These are phyloP conservation scores for Eristalis pertinax DNA, from an alignment of 2,888 invertebrate genomes.

Conservation along the genomic window DNA sequence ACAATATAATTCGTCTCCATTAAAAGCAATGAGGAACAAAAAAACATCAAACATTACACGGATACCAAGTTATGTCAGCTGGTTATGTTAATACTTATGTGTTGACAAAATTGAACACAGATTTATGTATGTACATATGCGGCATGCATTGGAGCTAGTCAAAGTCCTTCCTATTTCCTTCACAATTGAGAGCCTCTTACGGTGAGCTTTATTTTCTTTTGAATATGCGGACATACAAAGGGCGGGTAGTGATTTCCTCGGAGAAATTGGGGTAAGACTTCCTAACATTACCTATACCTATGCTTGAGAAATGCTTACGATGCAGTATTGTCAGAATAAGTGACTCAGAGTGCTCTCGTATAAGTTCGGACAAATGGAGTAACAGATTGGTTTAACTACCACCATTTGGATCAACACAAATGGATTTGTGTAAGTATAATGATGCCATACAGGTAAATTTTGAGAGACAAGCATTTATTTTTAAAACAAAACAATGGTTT, in stretches of 20 bases:
- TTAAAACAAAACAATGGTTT: no score
- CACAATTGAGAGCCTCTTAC: not conserved
- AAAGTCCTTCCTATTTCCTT: not conserved
- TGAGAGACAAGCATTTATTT: no score
- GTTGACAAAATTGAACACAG: not conserved
- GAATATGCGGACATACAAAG: not conserved
- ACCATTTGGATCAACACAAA: not conserved
- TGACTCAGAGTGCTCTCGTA: not conserved
- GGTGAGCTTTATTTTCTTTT: not conserved
- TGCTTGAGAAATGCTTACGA: conserved; percentile 11
- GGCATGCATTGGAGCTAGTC: not conserved
- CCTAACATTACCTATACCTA: not conserved
- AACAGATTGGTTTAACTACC: not conserved
- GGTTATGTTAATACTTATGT: not conserved
- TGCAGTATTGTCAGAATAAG: not conserved
- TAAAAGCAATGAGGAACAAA: no score
- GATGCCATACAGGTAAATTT: no score
- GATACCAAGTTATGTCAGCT: not conserved
- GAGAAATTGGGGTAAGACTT: not conserved
- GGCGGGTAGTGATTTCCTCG: not conserved
- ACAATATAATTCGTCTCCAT: no score
- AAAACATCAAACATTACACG: not conserved
- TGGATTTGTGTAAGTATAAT: not conserved
- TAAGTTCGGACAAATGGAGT: not conserved
- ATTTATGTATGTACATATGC: no score